Evolutionary conservation across 1,140 invertebrate genomes (phyloP), one percentile per base, ranked within the genome.

Genomic region (Xylocopa sonorina): DNA sequence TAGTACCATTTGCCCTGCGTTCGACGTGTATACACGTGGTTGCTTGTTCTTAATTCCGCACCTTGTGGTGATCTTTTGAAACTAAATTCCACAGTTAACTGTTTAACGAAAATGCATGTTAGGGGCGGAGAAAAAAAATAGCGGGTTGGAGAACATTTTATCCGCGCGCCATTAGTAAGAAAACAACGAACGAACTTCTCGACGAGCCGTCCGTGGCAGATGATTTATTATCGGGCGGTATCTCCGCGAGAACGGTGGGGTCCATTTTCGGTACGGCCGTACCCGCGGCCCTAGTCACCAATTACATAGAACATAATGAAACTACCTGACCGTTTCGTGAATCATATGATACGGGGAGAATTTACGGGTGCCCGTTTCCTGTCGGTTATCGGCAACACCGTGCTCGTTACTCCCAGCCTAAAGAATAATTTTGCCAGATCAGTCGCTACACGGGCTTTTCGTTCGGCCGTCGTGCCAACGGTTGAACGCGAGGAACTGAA

Each of bases 291-390:
- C 43, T 46, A 64, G 72, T 76, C 73, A 46, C 63, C 73, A 76
- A 76, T 76, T 76, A 76, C 63, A 46, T 43, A 55, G 73, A 76
- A 76, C 73, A 76, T 76, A 76, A 76, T 76, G 73, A 76, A 76
- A 76, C 73, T 57, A 76, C 73, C 62, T 67, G 73, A 75, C 73
- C 73, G 68, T 76, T 76, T 32, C 63, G 63, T 68, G 73, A 76
- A 76, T 76, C 73, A 76, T 76, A 76, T 76, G 73, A 76, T 76
- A 76, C 73, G 73, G 50, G 66, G 53, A 78, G 12, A 51, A 78
- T 69, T 78, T 78, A 78, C 75, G 67, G 72, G 67, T 78, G 55
- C 46, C 53, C 55, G 57, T 72, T 78, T 78, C 53, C 75, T 69
- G 55, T 78, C 57, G 75, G 75, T 78, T 78, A 78, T 78, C 75